Percentiles rank a stretch among this genome's conserved stretches.
Evolutionary conservation across 1,140 invertebrate genomes (phyloP).

Genomic region (Tetramorium alpestre): DNA sequence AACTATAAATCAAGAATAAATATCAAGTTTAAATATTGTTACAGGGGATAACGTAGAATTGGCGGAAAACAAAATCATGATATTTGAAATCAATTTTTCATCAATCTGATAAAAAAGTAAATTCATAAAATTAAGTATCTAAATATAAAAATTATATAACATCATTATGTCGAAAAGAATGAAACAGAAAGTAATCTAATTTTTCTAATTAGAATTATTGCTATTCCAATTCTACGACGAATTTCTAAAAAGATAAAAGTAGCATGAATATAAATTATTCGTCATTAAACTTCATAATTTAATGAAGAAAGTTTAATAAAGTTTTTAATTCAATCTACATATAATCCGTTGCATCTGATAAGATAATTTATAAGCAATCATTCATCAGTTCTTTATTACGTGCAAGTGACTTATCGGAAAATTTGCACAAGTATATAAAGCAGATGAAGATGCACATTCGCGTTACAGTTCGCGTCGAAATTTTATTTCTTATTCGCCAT

Average conservation of each 20-base stretch:
- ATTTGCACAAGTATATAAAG: conserved; percentile 22
- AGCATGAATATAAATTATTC: background rate
- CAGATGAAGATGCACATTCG: background rate
- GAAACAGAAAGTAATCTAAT: background rate
- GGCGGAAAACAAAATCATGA: background rate
- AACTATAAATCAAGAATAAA: background rate
- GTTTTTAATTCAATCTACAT: background rate
- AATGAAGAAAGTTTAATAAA: background rate
- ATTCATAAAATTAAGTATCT: no score
- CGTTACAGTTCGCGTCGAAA: conserved; percentile 71
- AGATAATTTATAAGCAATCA: conserved; percentile 8
- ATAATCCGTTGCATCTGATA: conserved; percentile 3
- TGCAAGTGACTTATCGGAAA: background rate
- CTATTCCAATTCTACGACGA: background rate
- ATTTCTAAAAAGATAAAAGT: background rate
- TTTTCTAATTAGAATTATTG: background rate
- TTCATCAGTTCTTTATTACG: background rate
- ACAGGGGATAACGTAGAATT: background rate
- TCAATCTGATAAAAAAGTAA: background rate
- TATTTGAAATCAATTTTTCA: background rate
- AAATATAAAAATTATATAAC: background rate
- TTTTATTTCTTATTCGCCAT: conserved; percentile 77
- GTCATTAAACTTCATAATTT: background rate
- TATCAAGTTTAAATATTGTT: background rate
- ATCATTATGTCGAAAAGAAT: background rate